phyloP scores from a whole-genome alignment of 2,888 invertebrate species.

The Conistra vaccinii region DNA sequence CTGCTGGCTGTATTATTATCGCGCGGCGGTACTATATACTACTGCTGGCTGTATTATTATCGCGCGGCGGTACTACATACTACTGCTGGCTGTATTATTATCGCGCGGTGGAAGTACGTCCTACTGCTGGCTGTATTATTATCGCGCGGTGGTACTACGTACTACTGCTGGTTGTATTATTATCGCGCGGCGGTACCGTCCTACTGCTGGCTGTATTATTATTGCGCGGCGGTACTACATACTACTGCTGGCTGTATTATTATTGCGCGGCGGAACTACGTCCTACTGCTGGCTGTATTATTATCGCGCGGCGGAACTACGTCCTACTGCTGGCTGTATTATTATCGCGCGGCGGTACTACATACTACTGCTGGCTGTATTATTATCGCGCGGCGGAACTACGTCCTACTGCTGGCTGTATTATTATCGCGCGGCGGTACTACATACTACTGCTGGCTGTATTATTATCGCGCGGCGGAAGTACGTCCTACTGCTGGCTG shows the following conservation, averaged over 20 bases:
- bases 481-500: not conserved
- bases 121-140: constrained; percentile 14
- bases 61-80: too few species aligned
- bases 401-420: not conserved
- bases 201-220: constrained; percentile 14
- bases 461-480: too few species aligned
- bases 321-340: not conserved
- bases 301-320: too few species aligned
- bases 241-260: constrained; percentile 9
- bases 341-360: too few species aligned
- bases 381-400: too few species aligned
- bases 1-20: constrained; percentile 20
- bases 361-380: not conserved
- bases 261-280: too few species aligned
- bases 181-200: too few species aligned
- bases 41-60: constrained; percentile 17
- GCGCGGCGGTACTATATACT: too few species aligned
- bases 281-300: constrained; percentile 5
- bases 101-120: too few species aligned
- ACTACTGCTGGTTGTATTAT: constrained; percentile 9
- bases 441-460: not conserved
- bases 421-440: too few species aligned
- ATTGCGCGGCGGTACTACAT: too few species aligned
- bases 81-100: constrained; percentile 15
- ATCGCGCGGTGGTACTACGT: too few species aligned